Evolutionary conservation across 2,113 vertebrate genomes (phyloP), one percentile per base, ranked within the genome.

Genomic region (Cryptotis parvus): DNA sequence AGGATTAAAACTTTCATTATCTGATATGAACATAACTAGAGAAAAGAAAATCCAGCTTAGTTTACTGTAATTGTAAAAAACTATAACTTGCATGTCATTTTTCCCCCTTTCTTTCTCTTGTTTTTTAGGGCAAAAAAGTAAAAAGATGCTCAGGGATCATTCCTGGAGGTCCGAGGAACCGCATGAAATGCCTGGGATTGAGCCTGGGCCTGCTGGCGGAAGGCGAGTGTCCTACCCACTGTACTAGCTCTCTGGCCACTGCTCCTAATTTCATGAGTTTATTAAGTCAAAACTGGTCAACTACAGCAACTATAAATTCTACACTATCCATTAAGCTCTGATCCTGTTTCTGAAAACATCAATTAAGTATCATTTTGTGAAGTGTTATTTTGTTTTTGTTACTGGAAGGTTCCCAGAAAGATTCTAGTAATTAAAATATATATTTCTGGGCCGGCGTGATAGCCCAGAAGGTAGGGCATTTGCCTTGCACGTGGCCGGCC

Each of bases 1-100:
- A 1, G 99, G 99, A 95, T 99, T 99, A 96, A 99, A 99, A 98
- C 99, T 99, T 97, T 99, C 99, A 72, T 99, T 99, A 97, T 99
- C 99, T 8, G 99, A 99, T 97, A 98, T 99, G 92, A 99, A 99
- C 96, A 99, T 98, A 96, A 99, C 99, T 99, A 97, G 70, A 84
- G 63, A 91, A 96, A 92, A 96, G 65, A 1, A 90, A 92, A 31
- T 18, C 9, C 26, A 96, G 58, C 93, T 88, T 10, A 91, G 33
- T 37, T 79, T 90, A 87, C n/a, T 84, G 14, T 88, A 79, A 66
- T 5, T 41, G 90, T 35, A 65, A 77, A 91, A 92, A 87, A 12
- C 4, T 61, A 74, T 45, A 27, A 76, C 10, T 63, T 95, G 43
- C 5, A 86, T 49, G 72, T 37, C 29, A 88, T 86, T 87, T 87